phyloP scores from a whole-genome alignment of 2,888 invertebrate species.

The Iphiclides podalirius region DNA sequence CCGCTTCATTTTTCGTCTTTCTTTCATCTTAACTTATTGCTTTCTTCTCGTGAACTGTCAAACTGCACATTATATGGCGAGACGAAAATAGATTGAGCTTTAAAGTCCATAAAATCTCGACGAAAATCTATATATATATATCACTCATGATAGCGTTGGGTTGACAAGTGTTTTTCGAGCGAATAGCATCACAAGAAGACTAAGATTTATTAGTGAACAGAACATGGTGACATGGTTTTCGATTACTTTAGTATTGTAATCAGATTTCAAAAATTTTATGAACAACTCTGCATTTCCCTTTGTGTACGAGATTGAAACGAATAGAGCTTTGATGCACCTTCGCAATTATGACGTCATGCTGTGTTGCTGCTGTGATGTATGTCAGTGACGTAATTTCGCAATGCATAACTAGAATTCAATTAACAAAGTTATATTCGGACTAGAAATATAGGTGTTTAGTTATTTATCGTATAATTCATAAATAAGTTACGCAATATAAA shows the following conservation, averaged over 20 bases:
- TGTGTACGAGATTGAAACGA: constrained; percentile 7
- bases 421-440: too few relatives aligned
- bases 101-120: neutral
- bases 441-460: too few relatives aligned
- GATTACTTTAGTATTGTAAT: neutral
- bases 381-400: constrained; percentile 1
- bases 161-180: too few relatives aligned
- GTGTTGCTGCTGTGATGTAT: constrained; percentile 14
- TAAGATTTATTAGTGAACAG: neutral
- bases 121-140: neutral
- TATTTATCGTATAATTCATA: too few relatives aligned
- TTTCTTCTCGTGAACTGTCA: constrained; percentile 11
- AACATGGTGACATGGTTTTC: neutral
- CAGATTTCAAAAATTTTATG: constrained; percentile 4
- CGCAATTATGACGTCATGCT: constrained; percentile 10
- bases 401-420: neutral
- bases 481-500: too few relatives aligned
- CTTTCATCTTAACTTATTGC: neutral
- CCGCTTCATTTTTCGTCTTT: constrained; percentile 14
- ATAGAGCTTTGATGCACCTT: constrained; percentile 13
- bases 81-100: constrained; percentile 2
- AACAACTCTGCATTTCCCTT: constrained; percentile 2
- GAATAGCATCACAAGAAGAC: neutral
- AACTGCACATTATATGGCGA: neutral
- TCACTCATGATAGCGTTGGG: neutral